A percentile compares a stretch with the other conserved stretches of the same genome.
These are phyloP conservation scores for Bactericera cockerelli DNA, from an alignment of 1,140 invertebrate species.

Conservation along the genomic window DNA sequence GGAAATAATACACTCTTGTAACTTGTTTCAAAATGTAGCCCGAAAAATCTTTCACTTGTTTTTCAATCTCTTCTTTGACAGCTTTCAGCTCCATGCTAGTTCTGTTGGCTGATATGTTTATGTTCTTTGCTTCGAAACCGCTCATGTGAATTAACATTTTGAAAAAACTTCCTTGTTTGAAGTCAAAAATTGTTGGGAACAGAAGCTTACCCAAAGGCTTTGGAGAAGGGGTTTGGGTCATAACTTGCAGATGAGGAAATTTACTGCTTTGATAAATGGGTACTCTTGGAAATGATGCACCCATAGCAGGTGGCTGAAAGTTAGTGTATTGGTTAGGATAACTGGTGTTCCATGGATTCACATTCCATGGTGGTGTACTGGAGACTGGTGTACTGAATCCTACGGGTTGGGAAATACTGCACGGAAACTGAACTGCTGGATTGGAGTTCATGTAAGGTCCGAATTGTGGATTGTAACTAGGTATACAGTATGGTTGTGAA, in stretches of 20 bases:
- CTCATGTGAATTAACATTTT: slow-evolving; percentile 4
- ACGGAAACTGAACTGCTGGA: not conserved
- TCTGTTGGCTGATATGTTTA: not conserved
- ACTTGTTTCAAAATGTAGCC: slow-evolving; percentile 5
- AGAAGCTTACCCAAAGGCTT: not conserved
- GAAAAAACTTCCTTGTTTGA: slow-evolving; percentile 6
- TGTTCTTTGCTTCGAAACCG: not conserved
- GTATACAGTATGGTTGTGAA: too few relatives aligned
- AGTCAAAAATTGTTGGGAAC: not conserved
- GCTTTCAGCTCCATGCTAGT: slow-evolving; percentile 2
- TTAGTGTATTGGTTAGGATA: not conserved
- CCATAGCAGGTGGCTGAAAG: not conserved
- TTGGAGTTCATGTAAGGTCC: not conserved
- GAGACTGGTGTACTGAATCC: not conserved
- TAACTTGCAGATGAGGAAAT: not conserved
- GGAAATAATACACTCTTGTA: not conserved
- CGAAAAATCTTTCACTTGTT: slow-evolving; percentile 2
- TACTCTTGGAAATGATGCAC: not conserved
- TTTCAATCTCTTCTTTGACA: slow-evolving; percentile 6
- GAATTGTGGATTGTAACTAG: not conserved
- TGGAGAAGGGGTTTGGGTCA: not conserved
- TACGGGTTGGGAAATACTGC: not conserved
- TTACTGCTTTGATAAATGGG: not conserved
- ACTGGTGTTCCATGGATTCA: not conserved
- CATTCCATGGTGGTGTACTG: not conserved